Conservation (phyloP, 2,888 invertebrate species). For the Lamellibrachia satsuma region DNA sequence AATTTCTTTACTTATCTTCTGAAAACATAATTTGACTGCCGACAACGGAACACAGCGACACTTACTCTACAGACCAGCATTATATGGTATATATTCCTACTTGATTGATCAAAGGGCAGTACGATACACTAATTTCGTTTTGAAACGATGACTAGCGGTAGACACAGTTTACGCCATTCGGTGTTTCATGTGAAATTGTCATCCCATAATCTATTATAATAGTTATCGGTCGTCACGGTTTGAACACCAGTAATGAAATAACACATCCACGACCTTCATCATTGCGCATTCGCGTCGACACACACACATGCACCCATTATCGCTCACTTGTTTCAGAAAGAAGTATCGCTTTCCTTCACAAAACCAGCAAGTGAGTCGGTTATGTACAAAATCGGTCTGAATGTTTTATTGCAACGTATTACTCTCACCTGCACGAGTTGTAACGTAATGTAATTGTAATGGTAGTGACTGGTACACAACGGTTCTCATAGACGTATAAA, state of each 20-base stretch:
- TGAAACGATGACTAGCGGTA: neutral
- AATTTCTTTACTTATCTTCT: neutral
- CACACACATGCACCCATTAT: neutral
- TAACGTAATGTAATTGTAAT: too few relatives aligned
- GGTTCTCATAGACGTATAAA: too few relatives aligned
- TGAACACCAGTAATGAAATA: neutral
- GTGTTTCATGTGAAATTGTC: neutral
- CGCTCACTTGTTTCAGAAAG: too few relatives aligned
- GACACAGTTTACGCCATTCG: neutral
- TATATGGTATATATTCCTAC: neutral
- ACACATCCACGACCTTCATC: neutral
- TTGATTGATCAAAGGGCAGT: neutral
- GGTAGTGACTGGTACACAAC: too few relatives aligned
- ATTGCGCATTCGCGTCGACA: neutral
- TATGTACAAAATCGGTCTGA: too few relatives aligned
- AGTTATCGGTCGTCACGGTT: neutral
- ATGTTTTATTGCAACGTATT: too few relatives aligned
- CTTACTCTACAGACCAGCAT: neutral
- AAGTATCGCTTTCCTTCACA: too few relatives aligned
- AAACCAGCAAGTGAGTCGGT: too few relatives aligned
- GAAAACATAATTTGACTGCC: neutral
- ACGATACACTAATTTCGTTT: neutral
- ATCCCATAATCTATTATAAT: neutral
- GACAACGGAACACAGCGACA: neutral
- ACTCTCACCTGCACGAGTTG: too few relatives aligned